These are phyloP conservation scores for Kryptolebias marmoratus DNA, from an alignment of 2,113 vertebrate species.

Conservation along the genomic window DNA sequence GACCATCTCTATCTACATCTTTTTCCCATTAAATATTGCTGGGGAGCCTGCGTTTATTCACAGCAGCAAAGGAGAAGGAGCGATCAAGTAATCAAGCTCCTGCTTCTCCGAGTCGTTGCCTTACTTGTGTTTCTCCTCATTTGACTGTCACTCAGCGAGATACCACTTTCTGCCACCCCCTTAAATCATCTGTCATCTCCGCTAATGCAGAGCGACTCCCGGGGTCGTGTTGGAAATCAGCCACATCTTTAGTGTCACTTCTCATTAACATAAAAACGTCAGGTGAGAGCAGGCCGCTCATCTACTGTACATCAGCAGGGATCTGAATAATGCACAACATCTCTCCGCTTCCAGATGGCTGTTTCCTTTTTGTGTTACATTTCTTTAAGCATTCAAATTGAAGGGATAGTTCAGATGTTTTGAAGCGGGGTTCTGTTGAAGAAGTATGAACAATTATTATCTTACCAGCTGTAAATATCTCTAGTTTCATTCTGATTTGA, in stretches of 20 bases:
- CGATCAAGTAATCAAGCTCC: slow-evolving; percentile 66
- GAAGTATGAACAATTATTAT: too few relatives aligned
- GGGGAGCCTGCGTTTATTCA: slow-evolving; percentile 54
- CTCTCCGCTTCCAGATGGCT: slow-evolving; percentile 4
- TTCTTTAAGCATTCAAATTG: not conserved
- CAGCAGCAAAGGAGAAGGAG: slow-evolving; percentile 34
- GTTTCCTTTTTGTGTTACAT: slow-evolving; percentile 15
- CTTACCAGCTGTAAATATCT: too few relatives aligned
- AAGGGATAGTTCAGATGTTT: too few relatives aligned
- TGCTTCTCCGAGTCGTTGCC: slow-evolving; percentile 61
- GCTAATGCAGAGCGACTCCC: slow-evolving; percentile 75
- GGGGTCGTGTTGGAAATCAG: slow-evolving; percentile 69
- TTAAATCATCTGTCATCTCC: slow-evolving; percentile 69
- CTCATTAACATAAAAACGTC: slow-evolving; percentile 61
- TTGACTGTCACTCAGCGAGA: slow-evolving; percentile 71
- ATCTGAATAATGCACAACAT: slow-evolving; percentile 9
- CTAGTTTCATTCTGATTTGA: too few relatives aligned
- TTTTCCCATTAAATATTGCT: slow-evolving; percentile 71
- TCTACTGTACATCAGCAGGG: slow-evolving; percentile 41
- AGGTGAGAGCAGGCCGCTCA: slow-evolving; percentile 51
- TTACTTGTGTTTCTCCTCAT: slow-evolving; percentile 51
- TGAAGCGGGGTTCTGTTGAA: too few relatives aligned
- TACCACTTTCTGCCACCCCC: slow-evolving; percentile 51
- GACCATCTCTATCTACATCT: slow-evolving; percentile 65
- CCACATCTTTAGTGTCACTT: slow-evolving; percentile 76